Conservation (phyloP, 2,797 vertebrate genomes). For the Fratercula arctica region DNA sequence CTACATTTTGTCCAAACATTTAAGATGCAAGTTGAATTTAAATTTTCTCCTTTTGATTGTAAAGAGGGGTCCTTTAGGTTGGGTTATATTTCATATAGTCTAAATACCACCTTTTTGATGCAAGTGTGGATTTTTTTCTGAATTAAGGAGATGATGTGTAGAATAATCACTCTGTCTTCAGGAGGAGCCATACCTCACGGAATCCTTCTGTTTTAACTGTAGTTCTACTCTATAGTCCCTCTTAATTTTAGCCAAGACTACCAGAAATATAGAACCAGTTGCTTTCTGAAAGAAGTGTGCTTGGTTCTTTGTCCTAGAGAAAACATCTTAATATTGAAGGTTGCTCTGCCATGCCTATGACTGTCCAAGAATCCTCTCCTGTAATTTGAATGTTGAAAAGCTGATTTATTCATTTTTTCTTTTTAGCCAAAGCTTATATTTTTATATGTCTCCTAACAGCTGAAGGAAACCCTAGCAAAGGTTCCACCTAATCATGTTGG, state of each 20-base stretch:
- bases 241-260: background rate
- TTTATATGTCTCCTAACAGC: slow-evolving; percentile 77
- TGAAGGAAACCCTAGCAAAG: slow-evolving; percentile 92
- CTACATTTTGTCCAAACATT: background rate
- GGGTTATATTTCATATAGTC: background rate
- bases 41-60: background rate
- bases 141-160: background rate
- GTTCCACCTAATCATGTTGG: slow-evolving; percentile 90
- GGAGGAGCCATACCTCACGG: background rate
- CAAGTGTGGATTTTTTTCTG: rapidly evolving
- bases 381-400: background rate
- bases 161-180: background rate
- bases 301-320: background rate
- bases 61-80: background rate
- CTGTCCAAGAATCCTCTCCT: background rate
- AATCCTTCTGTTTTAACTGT: background rate
- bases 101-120: background rate
- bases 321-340: background rate
- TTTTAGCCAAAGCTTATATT: background rate
- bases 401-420: background rate
- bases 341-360: background rate
- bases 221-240: background rate
- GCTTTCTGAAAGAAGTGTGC: background rate
- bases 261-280: background rate
- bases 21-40: background rate